Conservation (phyloP, 2,888 invertebrate species). For the Imbricaverruca yamaguchii region DNA sequence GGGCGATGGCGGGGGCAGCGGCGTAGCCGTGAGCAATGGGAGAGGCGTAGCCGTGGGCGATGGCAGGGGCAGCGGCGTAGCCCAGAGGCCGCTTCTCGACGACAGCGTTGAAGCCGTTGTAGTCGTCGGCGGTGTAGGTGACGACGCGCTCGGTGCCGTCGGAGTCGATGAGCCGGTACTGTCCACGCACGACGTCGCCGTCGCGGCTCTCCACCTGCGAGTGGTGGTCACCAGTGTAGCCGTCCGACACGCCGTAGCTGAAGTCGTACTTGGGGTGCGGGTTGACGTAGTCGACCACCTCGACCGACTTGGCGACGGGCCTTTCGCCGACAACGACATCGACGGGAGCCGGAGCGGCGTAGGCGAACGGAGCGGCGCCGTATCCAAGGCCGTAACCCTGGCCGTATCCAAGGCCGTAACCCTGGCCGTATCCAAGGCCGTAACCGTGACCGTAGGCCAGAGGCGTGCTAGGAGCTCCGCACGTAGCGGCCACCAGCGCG, state of each 20-base stretch:
- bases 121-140: slow-evolving; percentile 31
- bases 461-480: slow-evolving; percentile 4
- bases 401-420: neutral
- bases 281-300: slow-evolving; percentile 14
- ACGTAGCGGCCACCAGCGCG: neutral
- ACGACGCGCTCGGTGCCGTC: slow-evolving; percentile 28
- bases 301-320: neutral
- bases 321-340: neutral
- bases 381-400: neutral
- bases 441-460: neutral
- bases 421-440: neutral
- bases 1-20: neutral
- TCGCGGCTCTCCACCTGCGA: slow-evolving; percentile 24
- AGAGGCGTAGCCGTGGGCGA: slow-evolving; percentile 27
- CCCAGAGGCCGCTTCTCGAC: slow-evolving; percentile 33
- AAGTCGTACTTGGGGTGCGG: slow-evolving; percentile 23
- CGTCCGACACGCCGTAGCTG: slow-evolving; percentile 25
- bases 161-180: slow-evolving; percentile 24
- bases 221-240: slow-evolving; percentile 24
- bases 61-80: slow-evolving; percentile 31
- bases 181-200: slow-evolving; percentile 23
- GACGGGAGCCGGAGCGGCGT: neutral
- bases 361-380: neutral
- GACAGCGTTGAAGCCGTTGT: slow-evolving; percentile 33
- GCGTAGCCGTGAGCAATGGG: slow-evolving; percentile 21